phyloP scores from a whole-genome alignment of 2,888 invertebrate genomes.

The Xestia rhomboidea region DNA sequence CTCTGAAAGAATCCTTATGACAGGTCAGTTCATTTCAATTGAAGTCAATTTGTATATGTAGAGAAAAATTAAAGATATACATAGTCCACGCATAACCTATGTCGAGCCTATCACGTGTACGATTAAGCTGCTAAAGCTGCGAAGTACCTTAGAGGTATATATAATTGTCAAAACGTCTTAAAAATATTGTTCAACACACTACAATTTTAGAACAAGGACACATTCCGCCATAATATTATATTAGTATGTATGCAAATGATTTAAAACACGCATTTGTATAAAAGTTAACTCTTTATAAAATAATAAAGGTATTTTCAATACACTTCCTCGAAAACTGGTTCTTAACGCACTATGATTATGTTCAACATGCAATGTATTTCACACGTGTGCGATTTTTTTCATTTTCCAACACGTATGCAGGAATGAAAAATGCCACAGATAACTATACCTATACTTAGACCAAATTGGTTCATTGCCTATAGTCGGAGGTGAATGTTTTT shows the following conservation, averaged over 20 bases:
- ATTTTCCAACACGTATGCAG: no score
- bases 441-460: no score
- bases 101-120: not conserved
- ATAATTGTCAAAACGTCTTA: not conserved
- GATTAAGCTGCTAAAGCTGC: not conserved
- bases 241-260: not conserved
- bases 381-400: no score
- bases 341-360: no score
- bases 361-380: no score
- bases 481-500: no score
- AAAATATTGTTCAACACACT: not conserved
- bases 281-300: not conserved
- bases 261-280: not conserved
- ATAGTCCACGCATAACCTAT: not conserved
- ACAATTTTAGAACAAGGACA: conserved; percentile 1
- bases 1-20: not conserved
- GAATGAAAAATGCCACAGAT: no score
- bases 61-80: not conserved
- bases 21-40: not conserved
- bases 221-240: not conserved
- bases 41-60: not conserved
- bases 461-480: no score
- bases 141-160: not conserved
- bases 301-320: not conserved
- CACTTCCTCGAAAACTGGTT: no score